Evolutionary conservation across 2,888 invertebrate genomes (phyloP).

Genomic region (Diplolepis rosae): DNA sequence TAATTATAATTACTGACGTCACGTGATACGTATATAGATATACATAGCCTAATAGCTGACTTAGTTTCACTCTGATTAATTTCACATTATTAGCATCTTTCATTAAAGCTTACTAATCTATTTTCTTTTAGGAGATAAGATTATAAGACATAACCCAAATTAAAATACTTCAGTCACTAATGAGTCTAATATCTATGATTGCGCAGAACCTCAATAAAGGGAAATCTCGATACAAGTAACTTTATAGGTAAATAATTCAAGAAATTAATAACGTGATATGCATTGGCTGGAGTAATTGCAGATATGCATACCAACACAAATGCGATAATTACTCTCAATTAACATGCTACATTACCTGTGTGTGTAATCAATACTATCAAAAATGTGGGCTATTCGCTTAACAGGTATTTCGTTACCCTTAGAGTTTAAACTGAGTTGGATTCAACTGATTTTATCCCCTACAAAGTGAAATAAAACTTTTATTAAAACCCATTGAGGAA

Average conservation of each 20-base stretch:
- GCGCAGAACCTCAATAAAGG: neutral
- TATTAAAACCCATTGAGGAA: no score
- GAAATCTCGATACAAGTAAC: neutral
- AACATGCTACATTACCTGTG: constrained; percentile 62
- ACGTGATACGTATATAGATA: no score
- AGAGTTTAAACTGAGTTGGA: neutral
- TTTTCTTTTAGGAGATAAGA: neutral
- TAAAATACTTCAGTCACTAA: neutral
- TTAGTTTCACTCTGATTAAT: constrained; percentile 4
- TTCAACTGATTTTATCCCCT: neutral
- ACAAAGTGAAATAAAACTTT: no score
- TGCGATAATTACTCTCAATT: constrained; percentile 63
- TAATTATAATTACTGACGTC: no score
- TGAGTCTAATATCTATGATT: neutral
- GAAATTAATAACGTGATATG: constrained; percentile 5
- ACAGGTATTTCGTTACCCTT: neutral
- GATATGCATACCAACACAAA: neutral
- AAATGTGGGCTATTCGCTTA: constrained; percentile 37
- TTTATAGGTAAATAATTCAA: neutral
- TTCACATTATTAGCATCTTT: neutral
- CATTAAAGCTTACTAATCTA: neutral
- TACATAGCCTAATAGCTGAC: no score
- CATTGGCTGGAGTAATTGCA: constrained; percentile 27
- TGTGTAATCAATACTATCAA: constrained; percentile 59
- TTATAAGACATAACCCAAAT: neutral